phyloP scores from a whole-genome alignment of 1,140 invertebrate genomes.

The Drosophila bocki region DNA sequence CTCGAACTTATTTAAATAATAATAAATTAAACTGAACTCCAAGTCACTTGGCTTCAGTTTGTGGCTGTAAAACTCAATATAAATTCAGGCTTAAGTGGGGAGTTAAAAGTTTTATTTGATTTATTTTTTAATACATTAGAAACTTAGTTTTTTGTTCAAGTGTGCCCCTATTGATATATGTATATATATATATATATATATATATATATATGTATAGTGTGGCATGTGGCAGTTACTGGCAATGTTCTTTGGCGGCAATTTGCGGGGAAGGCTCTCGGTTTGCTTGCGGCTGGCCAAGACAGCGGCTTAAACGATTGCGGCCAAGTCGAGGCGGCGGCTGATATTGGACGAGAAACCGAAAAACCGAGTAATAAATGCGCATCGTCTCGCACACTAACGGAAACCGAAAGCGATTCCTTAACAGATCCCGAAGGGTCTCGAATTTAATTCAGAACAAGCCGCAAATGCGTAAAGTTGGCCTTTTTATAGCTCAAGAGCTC shows the following conservation, averaged over 20 bases:
- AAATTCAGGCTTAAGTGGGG: not conserved
- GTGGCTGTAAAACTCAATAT: not conserved
- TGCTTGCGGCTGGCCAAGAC: slow-evolving; percentile 30
- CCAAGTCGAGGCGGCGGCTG: slow-evolving; percentile 22
- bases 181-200: too few relatives aligned
- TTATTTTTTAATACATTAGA: not conserved
- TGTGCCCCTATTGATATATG: not conserved
- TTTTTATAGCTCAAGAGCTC: not conserved
- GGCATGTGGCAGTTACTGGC: slow-evolving; percentile 26
- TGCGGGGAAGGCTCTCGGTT: slow-evolving; percentile 20
- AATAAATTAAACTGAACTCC: not conserved
- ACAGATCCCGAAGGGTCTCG: slow-evolving; percentile 11
- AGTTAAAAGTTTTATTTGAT: not conserved
- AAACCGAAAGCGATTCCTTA: slow-evolving; percentile 15
- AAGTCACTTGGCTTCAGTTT: too few relatives aligned
- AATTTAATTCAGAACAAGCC: slow-evolving; percentile 15
- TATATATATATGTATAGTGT: slow-evolving; percentile 11
- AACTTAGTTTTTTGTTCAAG: not conserved
- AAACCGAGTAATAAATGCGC: slow-evolving; percentile 33
- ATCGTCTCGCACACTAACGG: slow-evolving; percentile 21
- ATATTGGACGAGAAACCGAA: slow-evolving; percentile 8
- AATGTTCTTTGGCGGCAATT: slow-evolving; percentile 36
- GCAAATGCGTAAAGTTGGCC: slow-evolving; percentile 6
- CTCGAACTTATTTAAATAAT: not conserved
- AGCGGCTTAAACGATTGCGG: slow-evolving; percentile 39